Conservation (phyloP, 2,797 vertebrate genomes). For the Ctenosaura bakeri region DNA sequence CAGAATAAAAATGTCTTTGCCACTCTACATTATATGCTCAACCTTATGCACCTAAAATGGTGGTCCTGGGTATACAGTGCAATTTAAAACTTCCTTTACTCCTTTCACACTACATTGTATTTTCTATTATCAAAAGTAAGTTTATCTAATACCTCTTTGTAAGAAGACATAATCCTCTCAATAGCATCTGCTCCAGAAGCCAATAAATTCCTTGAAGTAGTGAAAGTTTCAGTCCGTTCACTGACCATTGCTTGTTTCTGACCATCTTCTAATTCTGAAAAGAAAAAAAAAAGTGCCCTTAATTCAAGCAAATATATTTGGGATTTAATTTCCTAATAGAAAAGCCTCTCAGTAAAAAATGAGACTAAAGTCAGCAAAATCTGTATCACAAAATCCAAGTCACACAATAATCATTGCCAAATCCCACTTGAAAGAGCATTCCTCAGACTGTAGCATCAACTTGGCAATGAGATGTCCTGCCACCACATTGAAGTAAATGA, state of each 20-base stretch:
- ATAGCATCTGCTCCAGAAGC: constrained; percentile 96
- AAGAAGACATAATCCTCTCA: constrained; percentile 99
- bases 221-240: constrained; percentile 97
- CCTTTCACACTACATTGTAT: neutral
- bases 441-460: too few species aligned
- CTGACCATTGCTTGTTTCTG: constrained; percentile 94
- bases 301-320: constrained; percentile 22
- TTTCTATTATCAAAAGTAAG: constrained; percentile 38
- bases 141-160: constrained; percentile 92
- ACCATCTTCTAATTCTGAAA: constrained; percentile 90
- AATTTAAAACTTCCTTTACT: neutral
- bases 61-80: too few species aligned
- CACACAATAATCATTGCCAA: neutral
- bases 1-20: too few species aligned
- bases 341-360: constrained; percentile 25
- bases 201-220: constrained; percentile 94
- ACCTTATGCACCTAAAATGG: neutral
- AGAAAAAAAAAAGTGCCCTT: constrained; percentile 15
- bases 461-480: too few species aligned
- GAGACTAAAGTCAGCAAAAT: constrained; percentile 2
- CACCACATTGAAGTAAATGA: too few species aligned
- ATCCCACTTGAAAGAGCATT: too few species aligned
- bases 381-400: neutral
- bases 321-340: constrained; percentile 12
- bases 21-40: neutral